Base-by-base conservation (phyloP, 1,140 invertebrate genomes). In the Drosophila varians region DNA sequence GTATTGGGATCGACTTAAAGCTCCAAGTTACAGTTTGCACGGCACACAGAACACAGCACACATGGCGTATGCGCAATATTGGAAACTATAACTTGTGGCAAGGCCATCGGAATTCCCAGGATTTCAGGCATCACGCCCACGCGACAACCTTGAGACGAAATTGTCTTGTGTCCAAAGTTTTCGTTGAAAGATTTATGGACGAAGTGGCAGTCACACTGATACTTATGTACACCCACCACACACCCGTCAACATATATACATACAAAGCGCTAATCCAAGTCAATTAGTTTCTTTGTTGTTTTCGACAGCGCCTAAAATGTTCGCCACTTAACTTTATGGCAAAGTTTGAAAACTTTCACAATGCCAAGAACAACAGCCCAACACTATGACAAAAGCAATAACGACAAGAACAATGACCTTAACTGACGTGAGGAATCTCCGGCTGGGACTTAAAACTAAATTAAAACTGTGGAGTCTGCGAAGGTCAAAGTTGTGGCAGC, bases 201-300 rank as follows among this genome's bases (percentile, higher is more conserved):
- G 43, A 43, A 61, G 64, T 61, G 78, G 52, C 52, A 70, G 28
- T 26, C 36, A 36, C 51, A 66, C 51, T 47, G 46, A 21, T 12
- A 57, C 46, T 7, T 19, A 19, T 9, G 1, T 23, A n/a, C 43
- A 23, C 19, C 8, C 31, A 12, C 26, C 14, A 26, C 36, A 14
- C 28, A 31, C 28, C 1, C 28, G 8, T 4, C n/a, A 31, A 31
- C 3, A 31, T 11, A 31, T n/a, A 11, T 31, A 31, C 28, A 31
- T 31, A 25, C 8, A 42, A 68, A 73, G 76, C 82, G 80, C 87
- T 87, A 87, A 80, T 86, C 82, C 82, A 73, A 87, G 68, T 86
- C 82, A 86, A 86, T 86, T 86, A 87, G 80, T 86, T 86, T 77
- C 80, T 74, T 86, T 86, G 80, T 86, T 87, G 78, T 64, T 75